phyloP scores from a whole-genome alignment of 2,888 invertebrate species.

The Caenorhabditis plicata region DNA sequence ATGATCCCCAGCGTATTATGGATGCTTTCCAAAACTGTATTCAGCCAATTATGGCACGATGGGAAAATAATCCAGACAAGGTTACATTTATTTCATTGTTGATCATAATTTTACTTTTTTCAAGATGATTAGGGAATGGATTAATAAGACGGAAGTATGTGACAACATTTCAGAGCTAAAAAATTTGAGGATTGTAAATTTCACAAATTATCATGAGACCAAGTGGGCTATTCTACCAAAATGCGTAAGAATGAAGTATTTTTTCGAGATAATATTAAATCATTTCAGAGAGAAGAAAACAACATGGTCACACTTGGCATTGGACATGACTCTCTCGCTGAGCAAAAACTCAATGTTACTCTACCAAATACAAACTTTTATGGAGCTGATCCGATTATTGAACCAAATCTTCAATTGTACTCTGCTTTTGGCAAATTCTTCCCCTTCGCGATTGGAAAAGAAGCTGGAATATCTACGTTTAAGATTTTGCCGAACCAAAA shows the following conservation, averaged over 20 bases:
- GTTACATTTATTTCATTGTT: too few species aligned
- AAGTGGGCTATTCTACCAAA: neutral
- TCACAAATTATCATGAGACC: neutral
- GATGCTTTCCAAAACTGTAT: too few species aligned
- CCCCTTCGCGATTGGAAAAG: conserved; percentile 25
- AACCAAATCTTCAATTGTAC: conserved; percentile 24
- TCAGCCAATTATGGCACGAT: too few species aligned
- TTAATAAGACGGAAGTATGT: neutral
- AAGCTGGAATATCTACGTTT: conserved; percentile 10
- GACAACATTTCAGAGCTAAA: neutral
- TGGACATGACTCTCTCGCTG: conserved; percentile 15
- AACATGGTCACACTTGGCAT: conserved; percentile 13
- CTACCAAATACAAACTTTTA: conserved; percentile 15
- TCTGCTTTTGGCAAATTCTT: conserved; percentile 21
- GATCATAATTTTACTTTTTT: too few species aligned
- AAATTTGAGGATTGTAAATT: neutral
- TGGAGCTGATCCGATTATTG: conserved; percentile 35
- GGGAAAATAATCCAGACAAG: too few species aligned
- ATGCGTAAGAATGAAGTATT: neutral
- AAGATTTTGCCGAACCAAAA: conserved; percentile 20
- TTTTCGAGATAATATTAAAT: neutral
- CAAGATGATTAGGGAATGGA: too few species aligned
- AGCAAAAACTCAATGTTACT: conserved; percentile 5
- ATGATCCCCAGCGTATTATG: too few species aligned
- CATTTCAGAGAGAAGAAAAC: conserved; percentile 3